Evolutionary conservation across 2,888 invertebrate genomes (phyloP).

Genomic region (Baccha elongata): DNA sequence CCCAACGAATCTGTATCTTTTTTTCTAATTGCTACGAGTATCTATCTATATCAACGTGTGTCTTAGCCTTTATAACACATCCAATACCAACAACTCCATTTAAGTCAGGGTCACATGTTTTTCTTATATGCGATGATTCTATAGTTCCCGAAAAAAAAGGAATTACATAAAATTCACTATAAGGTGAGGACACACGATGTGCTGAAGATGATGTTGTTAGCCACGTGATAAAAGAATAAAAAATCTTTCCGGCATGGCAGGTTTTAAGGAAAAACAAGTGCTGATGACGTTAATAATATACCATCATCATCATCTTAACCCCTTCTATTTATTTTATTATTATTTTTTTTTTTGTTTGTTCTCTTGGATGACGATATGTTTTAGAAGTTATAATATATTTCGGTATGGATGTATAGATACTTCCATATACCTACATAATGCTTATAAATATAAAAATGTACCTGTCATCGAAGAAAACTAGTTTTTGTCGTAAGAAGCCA

Average conservation of each 20-base stretch:
- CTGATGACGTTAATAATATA: constrained; percentile 57
- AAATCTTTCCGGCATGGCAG: constrained; percentile 5
- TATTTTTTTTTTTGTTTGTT: neutral
- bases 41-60: neutral
- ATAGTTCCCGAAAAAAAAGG: neutral
- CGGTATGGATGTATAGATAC: no score
- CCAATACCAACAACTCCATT: neutral
- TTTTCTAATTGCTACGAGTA: no score
- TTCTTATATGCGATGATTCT: neutral
- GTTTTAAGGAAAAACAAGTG: constrained; percentile 27
- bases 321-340: neutral
- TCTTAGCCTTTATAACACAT: neutral
- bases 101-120: constrained; percentile 36
- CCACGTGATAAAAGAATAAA: constrained; percentile 25
- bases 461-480: constrained; percentile 44
- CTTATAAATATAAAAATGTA: constrained; percentile 12
- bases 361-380: constrained; percentile 24
- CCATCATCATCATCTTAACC: constrained; percentile 15
- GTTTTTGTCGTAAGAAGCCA: constrained; percentile 55
- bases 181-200: neutral
- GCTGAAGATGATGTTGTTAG: neutral
- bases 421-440: constrained; percentile 1
- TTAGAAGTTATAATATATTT: constrained; percentile 1
- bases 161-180: no score
- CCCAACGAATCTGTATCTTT: neutral